Evolutionary conservation across 1,140 invertebrate genomes (phyloP).

Genomic region (Hyles vespertilio): DNA sequence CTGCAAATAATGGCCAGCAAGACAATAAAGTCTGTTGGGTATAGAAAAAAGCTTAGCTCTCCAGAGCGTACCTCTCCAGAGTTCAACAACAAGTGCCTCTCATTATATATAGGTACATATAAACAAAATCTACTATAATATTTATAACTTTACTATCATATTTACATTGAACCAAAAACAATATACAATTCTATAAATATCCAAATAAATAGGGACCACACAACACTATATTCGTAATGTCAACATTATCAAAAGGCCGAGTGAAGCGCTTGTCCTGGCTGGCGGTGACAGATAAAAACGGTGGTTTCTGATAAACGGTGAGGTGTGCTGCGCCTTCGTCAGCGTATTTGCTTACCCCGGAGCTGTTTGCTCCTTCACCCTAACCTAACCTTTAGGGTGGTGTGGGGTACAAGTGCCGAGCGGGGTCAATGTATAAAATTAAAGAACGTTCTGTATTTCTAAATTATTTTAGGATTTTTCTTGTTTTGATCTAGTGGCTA

Average conservation of each 20-base stretch:
- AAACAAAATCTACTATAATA: too few relatives aligned
- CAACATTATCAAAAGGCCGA: slow-evolving; percentile 55
- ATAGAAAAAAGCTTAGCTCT: slow-evolving; percentile 1
- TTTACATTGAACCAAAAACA: too few relatives aligned
- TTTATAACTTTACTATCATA: too few relatives aligned
- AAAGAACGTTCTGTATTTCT: background rate
- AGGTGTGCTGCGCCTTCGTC: slow-evolving; percentile 61
- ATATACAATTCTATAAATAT: too few relatives aligned
- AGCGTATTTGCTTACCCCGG: slow-evolving; percentile 66
- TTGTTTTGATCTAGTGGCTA: background rate
- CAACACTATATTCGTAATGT: slow-evolving; percentile 20
- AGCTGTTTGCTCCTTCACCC: slow-evolving; percentile 68
- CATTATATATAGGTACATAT: too few relatives aligned
- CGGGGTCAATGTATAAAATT: background rate
- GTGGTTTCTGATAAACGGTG: slow-evolving; percentile 35
- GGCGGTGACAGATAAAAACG: slow-evolving; percentile 65
- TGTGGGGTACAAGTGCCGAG: slow-evolving; percentile 23
- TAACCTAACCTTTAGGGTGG: slow-evolving; percentile 48
- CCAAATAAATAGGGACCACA: too few relatives aligned
- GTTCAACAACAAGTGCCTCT: too few relatives aligned
- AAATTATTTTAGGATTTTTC: slow-evolving; percentile 4
- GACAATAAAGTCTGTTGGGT: too few relatives aligned
- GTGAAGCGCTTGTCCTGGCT: slow-evolving; percentile 52
- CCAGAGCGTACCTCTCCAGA: background rate
- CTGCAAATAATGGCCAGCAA: too few relatives aligned